These are phyloP conservation scores for Zoroaster sp. DNA, from an alignment of 53 echinoderm and acorn worm species.

Conservation along the genomic window DNA sequence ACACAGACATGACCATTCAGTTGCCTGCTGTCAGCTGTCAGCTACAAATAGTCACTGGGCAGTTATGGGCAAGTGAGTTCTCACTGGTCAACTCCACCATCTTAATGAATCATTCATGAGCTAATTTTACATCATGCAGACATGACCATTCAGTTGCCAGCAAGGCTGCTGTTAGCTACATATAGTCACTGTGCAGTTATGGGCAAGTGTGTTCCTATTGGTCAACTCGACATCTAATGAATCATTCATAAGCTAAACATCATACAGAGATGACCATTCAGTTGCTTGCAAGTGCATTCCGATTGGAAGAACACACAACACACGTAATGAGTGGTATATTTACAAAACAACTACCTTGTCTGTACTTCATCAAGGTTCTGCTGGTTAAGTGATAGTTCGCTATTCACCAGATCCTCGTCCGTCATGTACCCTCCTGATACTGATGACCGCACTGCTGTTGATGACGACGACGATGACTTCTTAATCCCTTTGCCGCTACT, in stretches of 20 bases:
- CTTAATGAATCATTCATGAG: neutral
- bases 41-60: too few relatives aligned
- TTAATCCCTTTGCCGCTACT: slow-evolving; percentile 28
- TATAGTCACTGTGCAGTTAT: too few relatives aligned
- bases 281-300: too few relatives aligned
- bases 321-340: too few relatives aligned
- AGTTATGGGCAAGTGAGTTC: too few relatives aligned
- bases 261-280: too few relatives aligned
- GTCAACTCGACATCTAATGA: neutral
- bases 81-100: neutral
- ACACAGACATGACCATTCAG: neutral
- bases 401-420: slow-evolving; percentile 70
- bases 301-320: too few relatives aligned
- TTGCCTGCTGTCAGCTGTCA: too few relatives aligned
- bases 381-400: slow-evolving; percentile 62
- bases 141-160: neutral
- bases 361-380: slow-evolving; percentile 83
- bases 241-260: too few relatives aligned
- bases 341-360: slow-evolving; percentile 64
- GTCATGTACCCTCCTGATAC: slow-evolving; percentile 23
- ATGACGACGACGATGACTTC: neutral
- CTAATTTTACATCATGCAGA: neutral
- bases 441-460: neutral
- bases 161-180: too few relatives aligned
- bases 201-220: too few relatives aligned